phyloP scores from a whole-genome alignment of 2,797 vertebrate species.

The Ctenopoma multispine region DNA sequence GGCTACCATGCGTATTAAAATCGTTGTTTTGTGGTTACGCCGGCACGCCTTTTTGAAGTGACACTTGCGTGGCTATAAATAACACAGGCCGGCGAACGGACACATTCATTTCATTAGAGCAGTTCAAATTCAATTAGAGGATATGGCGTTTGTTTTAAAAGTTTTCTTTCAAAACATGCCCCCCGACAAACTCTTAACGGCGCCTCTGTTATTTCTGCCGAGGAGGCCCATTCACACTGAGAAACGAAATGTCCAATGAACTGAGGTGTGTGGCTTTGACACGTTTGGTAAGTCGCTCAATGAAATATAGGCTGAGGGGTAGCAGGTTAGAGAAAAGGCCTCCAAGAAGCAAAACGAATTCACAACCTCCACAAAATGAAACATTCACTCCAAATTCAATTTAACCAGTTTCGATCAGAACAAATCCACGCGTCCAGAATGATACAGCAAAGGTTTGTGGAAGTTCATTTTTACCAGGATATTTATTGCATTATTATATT shows the following conservation, averaged over 20 bases:
- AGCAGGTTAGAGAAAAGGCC: not conserved
- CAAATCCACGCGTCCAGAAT: not conserved
- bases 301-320: not conserved
- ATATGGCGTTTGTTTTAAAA: slow-evolving; percentile 62
- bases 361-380: no score
- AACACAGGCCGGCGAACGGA: slow-evolving; percentile 28
- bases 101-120: slow-evolving; percentile 53
- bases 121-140: slow-evolving; percentile 67
- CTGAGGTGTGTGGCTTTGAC: not conserved
- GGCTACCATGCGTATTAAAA: not conserved
- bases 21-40: not conserved
- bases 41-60: slow-evolving; percentile 23
- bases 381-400: not conserved
- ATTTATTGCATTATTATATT: not conserved
- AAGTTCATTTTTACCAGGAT: not conserved
- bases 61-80: slow-evolving; percentile 36
- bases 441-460: not conserved
- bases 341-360: not conserved
- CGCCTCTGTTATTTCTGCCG: slow-evolving; percentile 30
- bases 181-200: slow-evolving; percentile 24
- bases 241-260: not conserved
- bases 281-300: not conserved
- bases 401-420: not conserved
- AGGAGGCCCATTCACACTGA: slow-evolving; percentile 25
- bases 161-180: slow-evolving; percentile 58